phyloP scores from a whole-genome alignment of 2,888 invertebrate species.

The Chirona hameri region DNA sequence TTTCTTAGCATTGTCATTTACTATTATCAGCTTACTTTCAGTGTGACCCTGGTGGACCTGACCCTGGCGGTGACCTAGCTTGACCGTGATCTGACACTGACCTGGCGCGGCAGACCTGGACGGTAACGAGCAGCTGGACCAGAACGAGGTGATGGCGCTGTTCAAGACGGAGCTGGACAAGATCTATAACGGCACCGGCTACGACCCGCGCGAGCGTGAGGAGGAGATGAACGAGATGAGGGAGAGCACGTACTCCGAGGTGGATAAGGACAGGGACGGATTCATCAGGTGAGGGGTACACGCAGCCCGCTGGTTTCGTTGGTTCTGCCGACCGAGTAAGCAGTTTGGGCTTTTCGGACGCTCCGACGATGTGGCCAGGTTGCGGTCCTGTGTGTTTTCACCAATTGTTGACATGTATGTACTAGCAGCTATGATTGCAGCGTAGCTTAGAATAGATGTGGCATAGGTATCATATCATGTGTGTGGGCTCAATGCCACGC shows the following conservation, averaged over 20 bases:
- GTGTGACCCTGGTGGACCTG: too few species aligned
- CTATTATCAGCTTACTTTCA: neutral
- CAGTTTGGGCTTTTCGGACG: too few species aligned
- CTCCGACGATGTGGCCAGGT: too few species aligned
- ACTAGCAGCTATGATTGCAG: too few species aligned
- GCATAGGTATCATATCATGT: too few species aligned
- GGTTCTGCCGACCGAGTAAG: neutral
- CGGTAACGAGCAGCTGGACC: constrained; percentile 86
- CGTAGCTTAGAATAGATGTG: too few species aligned
- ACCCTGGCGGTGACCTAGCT: neutral
- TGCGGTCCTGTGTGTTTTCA: too few species aligned
- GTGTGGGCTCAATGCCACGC: too few species aligned
- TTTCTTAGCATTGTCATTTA: too few species aligned
- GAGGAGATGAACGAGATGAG: constrained; percentile 99
- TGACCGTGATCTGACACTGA: neutral
- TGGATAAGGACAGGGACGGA: constrained; percentile 81
- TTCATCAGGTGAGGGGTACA: constrained; percentile 60
- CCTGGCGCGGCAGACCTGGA: constrained; percentile 64
- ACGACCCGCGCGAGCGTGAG: constrained; percentile 62
- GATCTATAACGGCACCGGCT: constrained; percentile 58
- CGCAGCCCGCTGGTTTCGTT: neutral
- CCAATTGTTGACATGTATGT: too few species aligned
- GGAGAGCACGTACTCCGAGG: constrained; percentile 90
- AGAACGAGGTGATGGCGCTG: constrained; percentile 80
- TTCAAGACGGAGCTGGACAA: constrained; percentile 94